Percentiles rank a stretch among this genome's conserved stretches.
These are phyloP conservation scores for Perca fluviatilis DNA, from an alignment of 2,113 vertebrate species.

Conservation along the genomic window DNA sequence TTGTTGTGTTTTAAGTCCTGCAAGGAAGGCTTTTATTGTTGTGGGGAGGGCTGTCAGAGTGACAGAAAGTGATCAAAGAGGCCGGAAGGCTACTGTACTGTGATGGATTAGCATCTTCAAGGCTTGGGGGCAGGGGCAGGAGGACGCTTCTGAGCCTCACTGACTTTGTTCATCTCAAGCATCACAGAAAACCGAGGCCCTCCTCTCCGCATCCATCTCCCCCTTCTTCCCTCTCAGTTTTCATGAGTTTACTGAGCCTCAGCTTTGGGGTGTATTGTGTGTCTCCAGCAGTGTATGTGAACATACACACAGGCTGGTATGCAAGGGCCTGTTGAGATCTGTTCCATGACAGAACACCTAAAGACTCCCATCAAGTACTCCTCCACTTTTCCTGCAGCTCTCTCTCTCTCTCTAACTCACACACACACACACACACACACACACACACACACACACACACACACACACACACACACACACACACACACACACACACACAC, in stretches of 20 bases:
- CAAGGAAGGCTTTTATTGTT: slow-evolving; percentile 62
- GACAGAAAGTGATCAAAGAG: slow-evolving; percentile 69
- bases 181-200: slow-evolving; percentile 47
- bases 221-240: slow-evolving; percentile 24
- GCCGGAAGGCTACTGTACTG: slow-evolving; percentile 61
- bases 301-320: slow-evolving; percentile 56
- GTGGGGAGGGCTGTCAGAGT: slow-evolving; percentile 53
- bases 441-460: neutral
- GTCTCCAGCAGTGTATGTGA: slow-evolving; percentile 52
- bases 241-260: slow-evolving; percentile 20
- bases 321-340: slow-evolving; percentile 75
- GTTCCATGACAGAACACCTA: slow-evolving; percentile 71
- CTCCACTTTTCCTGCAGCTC: slow-evolving; percentile 8
- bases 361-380: slow-evolving; percentile 56
- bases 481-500: neutral
- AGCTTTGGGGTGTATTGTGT: slow-evolving; percentile 56
- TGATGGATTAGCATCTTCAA: slow-evolving; percentile 77
- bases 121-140: slow-evolving; percentile 28
- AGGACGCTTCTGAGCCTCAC: slow-evolving; percentile 41
- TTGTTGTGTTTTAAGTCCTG: slow-evolving; percentile 40
- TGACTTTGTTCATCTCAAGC: slow-evolving; percentile 64
- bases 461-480: neutral
- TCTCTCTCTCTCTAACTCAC: too few relatives aligned
- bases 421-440: neutral
- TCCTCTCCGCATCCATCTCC: slow-evolving; percentile 36